Evolutionary conservation across 2,797 vertebrate species (phyloP), one percentile per base, ranked within the genome.

Genomic region (Botia almorhae): DNA sequence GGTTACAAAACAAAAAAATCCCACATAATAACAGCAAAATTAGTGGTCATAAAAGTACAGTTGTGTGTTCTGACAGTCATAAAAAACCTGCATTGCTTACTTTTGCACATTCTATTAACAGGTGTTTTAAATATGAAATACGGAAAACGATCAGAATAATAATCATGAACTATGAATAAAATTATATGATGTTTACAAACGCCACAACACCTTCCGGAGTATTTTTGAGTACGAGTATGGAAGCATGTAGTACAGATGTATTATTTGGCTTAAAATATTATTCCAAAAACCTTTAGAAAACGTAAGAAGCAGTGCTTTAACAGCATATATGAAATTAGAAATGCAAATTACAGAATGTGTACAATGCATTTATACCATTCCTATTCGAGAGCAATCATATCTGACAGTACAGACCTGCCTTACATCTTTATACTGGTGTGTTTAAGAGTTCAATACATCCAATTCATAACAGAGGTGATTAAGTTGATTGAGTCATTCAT

Each of bases 41-140:
- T 73, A 85, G 73, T 74, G 77, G 81, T 82, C 36, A 69, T 65
- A 72, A 7, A 50, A 64, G 12, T 60, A 50, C 26, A 60, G 51
- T 2, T 61, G 7, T 53, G 4, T 29, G 12, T 39, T 53, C 56
- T 78, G n/a, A 29, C 19, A 63, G 8, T 21, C 26, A 68, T 58
- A 17, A 64, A 10, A 2, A 17, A 36, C 17, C 63, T 43, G 63
- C 63, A 12, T 56, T 0, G 13, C 14, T 26, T 26, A 14, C 56
- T 58, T 53, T 0, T 64, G 61, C 26, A n/a, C 10, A 50, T 69
- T 21, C 19, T 11, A 19, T 56, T 36, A 76, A 43, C 74, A 67
- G 48, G 19, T 2, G 11, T 19, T 43, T 68, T 68, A 46, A 26
- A 26, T 26, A 26, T 26, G 23, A 56, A 55, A 43, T 14, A 4